These are phyloP conservation scores for Diglossa cyanea DNA, from an alignment of 2,797 vertebrate genomes.

Conservation along the genomic window DNA sequence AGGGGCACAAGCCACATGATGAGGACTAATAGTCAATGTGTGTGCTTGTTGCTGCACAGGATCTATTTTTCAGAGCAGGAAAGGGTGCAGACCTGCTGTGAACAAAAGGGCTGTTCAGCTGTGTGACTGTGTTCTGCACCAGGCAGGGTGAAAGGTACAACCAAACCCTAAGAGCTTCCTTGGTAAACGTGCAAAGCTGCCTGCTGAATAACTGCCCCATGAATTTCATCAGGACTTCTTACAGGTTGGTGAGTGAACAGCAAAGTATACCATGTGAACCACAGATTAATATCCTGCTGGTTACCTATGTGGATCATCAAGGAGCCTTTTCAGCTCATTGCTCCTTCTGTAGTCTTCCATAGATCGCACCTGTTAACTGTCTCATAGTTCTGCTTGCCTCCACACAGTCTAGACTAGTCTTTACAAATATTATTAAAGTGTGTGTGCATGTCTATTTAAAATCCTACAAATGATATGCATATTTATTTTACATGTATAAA, in stretches of 20 bases:
- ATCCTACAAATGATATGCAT: not conserved
- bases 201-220: not conserved
- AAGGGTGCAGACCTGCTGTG: not conserved
- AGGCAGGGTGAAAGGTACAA: not conserved
- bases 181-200: not conserved
- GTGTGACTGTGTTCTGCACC: not conserved
- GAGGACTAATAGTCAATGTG: not conserved
- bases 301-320: not conserved
- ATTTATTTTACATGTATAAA: not conserved
- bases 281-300: not conserved
- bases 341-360: not conserved
- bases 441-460: not conserved
- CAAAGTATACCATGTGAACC: not conserved
- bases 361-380: not conserved
- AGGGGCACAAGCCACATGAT: not conserved
- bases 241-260: not conserved
- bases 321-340: not conserved
- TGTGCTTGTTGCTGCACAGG: not conserved
- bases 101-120: not conserved
- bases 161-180: not conserved
- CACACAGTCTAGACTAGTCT: not conserved
- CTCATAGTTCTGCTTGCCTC: not conserved
- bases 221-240: not conserved
- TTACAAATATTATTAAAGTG: not conserved
- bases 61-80: not conserved